Percentiles rank a stretch among this genome's conserved stretches.
Conservation (phyloP, 2,113 vertebrate species). For the Centrocercus urophasianus region DNA sequence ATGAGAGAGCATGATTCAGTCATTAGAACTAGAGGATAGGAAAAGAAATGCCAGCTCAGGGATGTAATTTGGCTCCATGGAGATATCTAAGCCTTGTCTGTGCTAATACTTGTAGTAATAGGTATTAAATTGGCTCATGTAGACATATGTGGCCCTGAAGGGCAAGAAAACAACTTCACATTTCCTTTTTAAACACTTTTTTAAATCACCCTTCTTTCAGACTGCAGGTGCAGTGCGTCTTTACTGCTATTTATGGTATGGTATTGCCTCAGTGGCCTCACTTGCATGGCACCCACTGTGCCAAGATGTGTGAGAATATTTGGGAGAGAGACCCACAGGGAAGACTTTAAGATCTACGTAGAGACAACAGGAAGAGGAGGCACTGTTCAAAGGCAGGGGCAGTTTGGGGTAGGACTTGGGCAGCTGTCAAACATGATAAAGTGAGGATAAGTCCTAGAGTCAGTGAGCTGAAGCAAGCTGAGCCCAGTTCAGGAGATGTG, state of each 20-base stretch:
- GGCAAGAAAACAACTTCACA: conserved; percentile 21
- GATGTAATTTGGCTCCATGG: conserved; percentile 26
- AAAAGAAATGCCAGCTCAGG: background rate
- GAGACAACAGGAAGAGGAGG: background rate
- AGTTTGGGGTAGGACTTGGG: background rate
- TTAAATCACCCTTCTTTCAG: background rate
- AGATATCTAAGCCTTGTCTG: conserved; percentile 2
- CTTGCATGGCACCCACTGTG: background rate
- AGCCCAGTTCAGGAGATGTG: background rate
- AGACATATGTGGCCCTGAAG: conserved; percentile 19
- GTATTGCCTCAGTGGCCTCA: background rate
- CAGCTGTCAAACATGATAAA: background rate
- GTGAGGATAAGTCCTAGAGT: background rate
- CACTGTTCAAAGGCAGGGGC: background rate
- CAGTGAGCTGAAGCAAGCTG: background rate
- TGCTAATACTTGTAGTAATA: conserved; percentile 9
- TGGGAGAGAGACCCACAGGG: background rate
- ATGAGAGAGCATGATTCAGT: background rate
- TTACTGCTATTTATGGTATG: background rate
- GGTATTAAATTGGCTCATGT: conserved; percentile 32
- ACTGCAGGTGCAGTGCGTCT: accelerated
- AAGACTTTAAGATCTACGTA: background rate
- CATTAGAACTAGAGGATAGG: background rate
- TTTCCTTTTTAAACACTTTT: background rate
- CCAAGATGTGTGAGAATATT: accelerated